Evolutionary conservation across 2,113 vertebrate species (phyloP), one percentile per base, ranked within the genome.

Genomic region (Meriones unguiculatus): DNA sequence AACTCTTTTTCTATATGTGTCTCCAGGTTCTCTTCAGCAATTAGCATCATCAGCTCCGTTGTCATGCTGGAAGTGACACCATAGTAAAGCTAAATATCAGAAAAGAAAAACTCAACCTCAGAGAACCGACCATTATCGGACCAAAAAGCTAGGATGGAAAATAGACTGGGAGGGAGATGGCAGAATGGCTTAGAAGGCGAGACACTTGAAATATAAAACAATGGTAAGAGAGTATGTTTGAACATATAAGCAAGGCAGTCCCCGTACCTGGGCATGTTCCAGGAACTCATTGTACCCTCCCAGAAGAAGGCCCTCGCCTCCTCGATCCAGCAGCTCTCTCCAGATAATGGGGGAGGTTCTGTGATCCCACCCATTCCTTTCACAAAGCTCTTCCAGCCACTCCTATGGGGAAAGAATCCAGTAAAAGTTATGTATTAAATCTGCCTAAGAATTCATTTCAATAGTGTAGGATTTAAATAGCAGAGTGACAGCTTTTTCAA

Each of bases 211-310:
- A 88, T 65, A 80, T 14, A 94, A 90, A 96, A 91, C 41, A 92
- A 11, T 4, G 0, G n/a, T 28, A 70, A 94, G 54, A 76, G 52
- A 80, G 50, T 17, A 78, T 52, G 17, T n/a, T 95, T 50, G 32
- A 92, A 78, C 84, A 81, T 15, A 72, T 30, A 75, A 52, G 75
- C 22, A 28, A 41, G 65, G 72, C 94, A 87, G 88, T 25, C 22
- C 7, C 82, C 20, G 38, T 98, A 99, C 99, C 99, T 99, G 99
- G 69, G 98, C 98, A 50, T 99, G 98, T 90, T 99, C 98, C 59
- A 99, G 93, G 96, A 99, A 99, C 62, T 99, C 99, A 94, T 98
- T 98, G 95, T 99, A 98, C 84, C 99, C 99, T 84, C 99, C 99
- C 73, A 99, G 92, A 65, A 99, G 98, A 93, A 99, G 93, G 24